A percentile compares a stretch with the other conserved stretches of the same genome.
Conservation (phyloP, 2,113 vertebrate genomes). For the Hyla sarda region DNA sequence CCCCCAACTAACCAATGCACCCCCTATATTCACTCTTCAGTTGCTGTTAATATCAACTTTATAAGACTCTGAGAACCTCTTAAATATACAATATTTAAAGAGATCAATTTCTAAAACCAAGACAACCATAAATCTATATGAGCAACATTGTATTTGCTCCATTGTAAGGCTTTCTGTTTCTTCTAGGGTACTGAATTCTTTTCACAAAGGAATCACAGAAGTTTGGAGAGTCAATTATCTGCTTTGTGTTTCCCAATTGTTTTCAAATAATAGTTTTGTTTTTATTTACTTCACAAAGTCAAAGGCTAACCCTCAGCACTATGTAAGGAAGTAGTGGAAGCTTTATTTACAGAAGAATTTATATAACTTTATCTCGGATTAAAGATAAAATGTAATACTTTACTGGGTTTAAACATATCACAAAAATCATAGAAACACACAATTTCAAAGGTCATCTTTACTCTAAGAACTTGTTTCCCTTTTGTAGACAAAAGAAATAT, state of each 20-base stretch:
- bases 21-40: too few relatives aligned
- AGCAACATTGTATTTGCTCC: not conserved
- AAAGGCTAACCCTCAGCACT: constrained; percentile 7
- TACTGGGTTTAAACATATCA: not conserved
- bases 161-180: not conserved
- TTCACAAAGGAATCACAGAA: constrained; percentile 12
- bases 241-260: constrained; percentile 22
- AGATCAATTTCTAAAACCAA: too few relatives aligned
- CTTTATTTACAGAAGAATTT: not conserved
- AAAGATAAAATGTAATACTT: constrained; percentile 17
- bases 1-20: too few relatives aligned
- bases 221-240: constrained; percentile 24
- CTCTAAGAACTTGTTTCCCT: not conserved
- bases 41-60: too few relatives aligned
- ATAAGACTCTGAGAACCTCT: too few relatives aligned
- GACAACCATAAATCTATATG: too few relatives aligned
- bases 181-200: not conserved
- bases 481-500: not conserved
- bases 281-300: constrained; percentile 6
- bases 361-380: constrained; percentile 10
- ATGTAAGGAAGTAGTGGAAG: not conserved
- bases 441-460: not conserved
- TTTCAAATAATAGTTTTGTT: constrained; percentile 30
- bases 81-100: too few relatives aligned
- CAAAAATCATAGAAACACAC: not conserved